A percentile compares a stretch with the other conserved stretches of the same genome.
phyloP scores from a whole-genome alignment of 2,888 invertebrate genomes.

The Drosophila nr. medialis region DNA sequence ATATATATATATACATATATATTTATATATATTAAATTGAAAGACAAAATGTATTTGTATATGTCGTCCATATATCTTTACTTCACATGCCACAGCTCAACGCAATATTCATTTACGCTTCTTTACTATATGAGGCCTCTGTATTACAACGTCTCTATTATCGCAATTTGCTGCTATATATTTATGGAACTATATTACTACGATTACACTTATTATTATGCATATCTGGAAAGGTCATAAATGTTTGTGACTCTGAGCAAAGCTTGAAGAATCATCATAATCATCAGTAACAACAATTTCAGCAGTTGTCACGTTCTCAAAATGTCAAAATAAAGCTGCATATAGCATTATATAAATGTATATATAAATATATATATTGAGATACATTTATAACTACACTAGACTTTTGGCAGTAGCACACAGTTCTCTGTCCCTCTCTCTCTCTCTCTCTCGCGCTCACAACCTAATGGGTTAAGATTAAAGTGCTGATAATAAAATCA shows the following conservation, averaged over 20 bases:
- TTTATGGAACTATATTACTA: neutral
- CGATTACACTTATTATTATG: neutral
- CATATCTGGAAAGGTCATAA: constrained; percentile 2
- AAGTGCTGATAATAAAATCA: constrained; percentile 46
- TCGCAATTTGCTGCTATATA: neutral
- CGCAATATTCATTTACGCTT: neutral
- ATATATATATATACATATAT: neutral
- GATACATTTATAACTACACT: neutral
- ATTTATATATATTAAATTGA: neutral
- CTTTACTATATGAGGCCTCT: neutral
- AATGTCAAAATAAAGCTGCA: neutral
- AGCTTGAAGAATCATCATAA: constrained; percentile 1
- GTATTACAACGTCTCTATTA: neutral
- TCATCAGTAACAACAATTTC: neutral
- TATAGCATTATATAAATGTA: neutral
- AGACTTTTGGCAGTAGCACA: neutral
- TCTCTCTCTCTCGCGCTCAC: neutral
- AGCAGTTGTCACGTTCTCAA: constrained; percentile 15
- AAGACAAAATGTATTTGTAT: too few species aligned
- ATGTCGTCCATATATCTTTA: neutral
- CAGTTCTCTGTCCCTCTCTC: neutral
- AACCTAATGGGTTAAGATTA: constrained; percentile 46
- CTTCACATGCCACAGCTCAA: neutral
- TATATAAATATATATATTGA: neutral
- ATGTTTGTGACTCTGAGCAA: neutral